Base-by-base conservation (phyloP, 2,797 vertebrate species). In the Carduelis carduelis region DNA sequence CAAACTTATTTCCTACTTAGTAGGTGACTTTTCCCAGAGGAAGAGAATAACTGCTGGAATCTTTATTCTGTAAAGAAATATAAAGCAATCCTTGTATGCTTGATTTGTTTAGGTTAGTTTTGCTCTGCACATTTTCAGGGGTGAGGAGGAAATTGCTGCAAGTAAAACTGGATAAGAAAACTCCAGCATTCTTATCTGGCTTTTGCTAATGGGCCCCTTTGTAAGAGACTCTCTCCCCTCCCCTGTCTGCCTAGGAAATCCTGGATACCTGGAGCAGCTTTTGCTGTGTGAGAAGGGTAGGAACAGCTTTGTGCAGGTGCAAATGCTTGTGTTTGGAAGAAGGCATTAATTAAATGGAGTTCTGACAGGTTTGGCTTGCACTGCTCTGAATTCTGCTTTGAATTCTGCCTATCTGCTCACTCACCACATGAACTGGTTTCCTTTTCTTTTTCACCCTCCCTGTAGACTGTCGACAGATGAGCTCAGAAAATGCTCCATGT, bases 401-500 rank as follows among this genome's bases (percentile, higher is more conserved):
- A 89, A 64, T 84, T 89, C 80, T 70, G 65, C 59, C 26, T 91
- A 7, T 85, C 44, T 86, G 30, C 82, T 94, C 21, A 4, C 72
- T 80, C 49, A 64, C 39, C 69, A 87, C 63, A 47, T 49, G 57
- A 93, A 75, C 35, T 60, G 64, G 49, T 89, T 92, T 92, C 53
- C 69, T 89, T 92, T 85, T 65, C 84, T 87, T 70, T 85, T 87
- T 78, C 26, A 4, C 39, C 43, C 37, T 83, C 39, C 68, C 39
- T 47, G 61, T 80, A 94, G 46, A 61, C 83, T 8, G 4, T 52
- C 3, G 9, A 89, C 89, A 89, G 91, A 85, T 74, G 84, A 92
- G 53, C 88, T 80, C 63, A 71, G 68, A 93, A 77, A 77, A 89
- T 35, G 52, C 41, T 93, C 82, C 76, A 56, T 94, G 89, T 96